Evolutionary conservation across 2,113 vertebrate genomes (phyloP).

Genomic region (Steatornis caripensis): DNA sequence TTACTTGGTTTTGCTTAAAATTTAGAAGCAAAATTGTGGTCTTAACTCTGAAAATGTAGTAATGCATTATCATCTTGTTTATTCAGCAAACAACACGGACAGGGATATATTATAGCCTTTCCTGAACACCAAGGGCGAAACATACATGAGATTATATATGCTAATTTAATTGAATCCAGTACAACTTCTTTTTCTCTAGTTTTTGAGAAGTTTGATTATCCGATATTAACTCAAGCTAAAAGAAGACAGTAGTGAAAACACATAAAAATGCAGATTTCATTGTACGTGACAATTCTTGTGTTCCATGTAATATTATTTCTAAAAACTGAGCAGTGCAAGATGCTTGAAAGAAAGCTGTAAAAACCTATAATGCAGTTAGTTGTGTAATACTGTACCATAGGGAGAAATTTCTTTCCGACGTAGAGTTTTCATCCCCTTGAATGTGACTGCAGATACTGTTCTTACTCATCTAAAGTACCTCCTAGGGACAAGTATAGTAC

Average conservation of each 20-base stretch:
- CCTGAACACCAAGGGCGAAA: background rate
- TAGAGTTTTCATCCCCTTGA: slow-evolving; percentile 32
- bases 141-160: background rate
- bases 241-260: background rate
- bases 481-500: background rate
- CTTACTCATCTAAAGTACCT: slow-evolving; percentile 41
- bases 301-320: background rate
- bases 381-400: slow-evolving; percentile 6
- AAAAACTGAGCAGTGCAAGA: background rate
- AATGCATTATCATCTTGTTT: background rate
- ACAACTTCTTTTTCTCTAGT: background rate
- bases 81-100: background rate
- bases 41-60: background rate
- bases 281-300: background rate
- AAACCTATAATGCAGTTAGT: background rate
- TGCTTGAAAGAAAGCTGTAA: slow-evolving; percentile 8
- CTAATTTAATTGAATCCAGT: background rate
- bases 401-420: slow-evolving; percentile 46
- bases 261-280: background rate
- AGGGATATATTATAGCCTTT: background rate
- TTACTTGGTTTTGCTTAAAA: background rate
- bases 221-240: background rate
- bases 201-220: background rate
- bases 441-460: background rate
- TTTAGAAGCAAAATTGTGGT: background rate